Percentiles rank a stretch among this genome's conserved stretches.
Evolutionary conservation across 1,140 invertebrate species (phyloP).

Genomic region (Drosophila miranda): DNA sequence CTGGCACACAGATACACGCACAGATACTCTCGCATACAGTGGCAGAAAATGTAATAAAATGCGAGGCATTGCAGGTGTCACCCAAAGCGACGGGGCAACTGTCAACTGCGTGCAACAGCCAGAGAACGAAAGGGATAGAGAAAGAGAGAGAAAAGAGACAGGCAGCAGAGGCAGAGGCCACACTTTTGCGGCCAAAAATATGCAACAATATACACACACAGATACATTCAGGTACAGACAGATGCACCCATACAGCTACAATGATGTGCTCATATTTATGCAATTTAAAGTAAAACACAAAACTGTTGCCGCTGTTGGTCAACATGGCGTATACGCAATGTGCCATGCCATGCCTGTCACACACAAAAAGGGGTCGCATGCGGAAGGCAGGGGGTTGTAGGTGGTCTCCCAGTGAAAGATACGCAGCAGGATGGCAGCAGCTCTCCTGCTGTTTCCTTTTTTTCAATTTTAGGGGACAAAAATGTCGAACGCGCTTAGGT

Average conservation of each 20-base stretch:
- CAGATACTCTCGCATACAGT: constrained; percentile 20
- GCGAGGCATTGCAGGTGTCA: constrained; percentile 76
- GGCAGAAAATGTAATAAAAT: constrained; percentile 75
- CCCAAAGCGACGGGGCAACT: constrained; percentile 57
- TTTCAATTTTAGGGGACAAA: constrained; percentile 68
- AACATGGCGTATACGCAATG: constrained; percentile 76
- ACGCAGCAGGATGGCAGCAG: constrained; percentile 49
- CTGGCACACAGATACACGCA: constrained; percentile 59
- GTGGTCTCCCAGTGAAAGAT: constrained; percentile 11
- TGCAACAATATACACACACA: constrained; percentile 29
- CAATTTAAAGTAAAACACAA: constrained; percentile 80
- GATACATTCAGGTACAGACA: constrained; percentile 14
- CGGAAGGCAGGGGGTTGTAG: background rate
- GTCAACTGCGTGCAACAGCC: constrained; percentile 38
- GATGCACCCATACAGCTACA: constrained; percentile 8
- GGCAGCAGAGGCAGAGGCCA: constrained; percentile 49
- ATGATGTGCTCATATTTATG: constrained; percentile 67
- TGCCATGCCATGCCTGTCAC: constrained; percentile 51
- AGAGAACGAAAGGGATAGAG: too few species aligned
- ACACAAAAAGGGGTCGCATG: constrained; percentile 4
- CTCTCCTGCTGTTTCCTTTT: constrained; percentile 39
- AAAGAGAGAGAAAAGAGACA: constrained; percentile 25
- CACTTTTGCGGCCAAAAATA: constrained; percentile 75
- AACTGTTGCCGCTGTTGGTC: constrained; percentile 67
- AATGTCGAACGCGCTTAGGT: constrained; percentile 77